Base-by-base conservation (phyloP, 2,888 invertebrate genomes). In the Neoitamus cyanurus region DNA sequence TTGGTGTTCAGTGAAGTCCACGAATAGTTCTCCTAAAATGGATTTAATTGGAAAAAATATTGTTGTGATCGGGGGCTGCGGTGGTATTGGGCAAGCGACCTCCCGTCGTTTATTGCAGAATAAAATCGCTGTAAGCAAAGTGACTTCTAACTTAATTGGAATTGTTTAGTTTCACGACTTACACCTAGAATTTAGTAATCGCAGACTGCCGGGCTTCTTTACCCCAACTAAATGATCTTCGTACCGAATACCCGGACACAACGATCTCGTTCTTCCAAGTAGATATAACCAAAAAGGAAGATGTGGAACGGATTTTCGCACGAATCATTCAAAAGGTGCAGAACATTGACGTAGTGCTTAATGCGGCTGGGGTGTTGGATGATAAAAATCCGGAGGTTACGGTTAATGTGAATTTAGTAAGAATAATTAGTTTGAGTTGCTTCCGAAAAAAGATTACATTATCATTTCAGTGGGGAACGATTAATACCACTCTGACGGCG, bases 331-430 rank as follows among this genome's bases (percentile, higher is more conserved):
- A 83, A 0, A 87, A 86, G n/a, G 78, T 89, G 68, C 87, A 88
- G 1, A 86, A 87, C 58, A 87, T 91, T 37, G 90, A 90, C 87
- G 85, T 91, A 13, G 88, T 90, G 11, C 85, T 91, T 36, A 89
- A 90, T 86, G 90, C 90, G 30, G 89, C 89, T 86, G 90, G 90
- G 1, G 78, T 90, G 36, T 88, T 90, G 87, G 87, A 89, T 77
- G 90, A 90, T 83, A 85, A 86, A 0, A 86, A 87, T 6, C 73
- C 89, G 25, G 88, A 90, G 2, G 82, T 88, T 68, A 89, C 89
- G 9, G 88, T 90, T 31, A 87, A 88, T 36, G 89, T 90, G 3
- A 90, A 92, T 82, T 93, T 94, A 87, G 93, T 94, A 92, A 78
- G 87, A 73, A 7, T 78, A 37, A 25, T 58, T 7, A 58, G 20